These are phyloP conservation scores for Rhyacichthys aspro DNA, from an alignment of 2,797 vertebrate genomes.

Conservation along the genomic window DNA sequence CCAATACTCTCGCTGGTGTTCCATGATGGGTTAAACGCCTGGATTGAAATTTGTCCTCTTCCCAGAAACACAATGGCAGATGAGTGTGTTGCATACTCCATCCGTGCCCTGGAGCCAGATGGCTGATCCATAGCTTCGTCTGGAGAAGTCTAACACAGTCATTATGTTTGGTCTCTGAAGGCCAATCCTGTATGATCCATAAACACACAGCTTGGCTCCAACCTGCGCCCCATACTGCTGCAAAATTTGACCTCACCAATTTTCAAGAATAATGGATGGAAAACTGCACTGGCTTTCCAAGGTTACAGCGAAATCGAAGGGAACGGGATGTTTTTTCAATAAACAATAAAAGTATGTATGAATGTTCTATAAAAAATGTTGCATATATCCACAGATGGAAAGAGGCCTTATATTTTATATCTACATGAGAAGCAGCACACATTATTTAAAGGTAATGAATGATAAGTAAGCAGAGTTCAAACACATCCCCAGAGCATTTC, in stretches of 20 bases:
- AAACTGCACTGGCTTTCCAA: slow-evolving; percentile 26
- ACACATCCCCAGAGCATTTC: not conserved
- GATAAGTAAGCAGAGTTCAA: no score
- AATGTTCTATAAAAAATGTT: not conserved
- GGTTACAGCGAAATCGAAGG: slow-evolving; percentile 17
- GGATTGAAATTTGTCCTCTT: not conserved
- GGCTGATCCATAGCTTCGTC: slow-evolving; percentile 51
- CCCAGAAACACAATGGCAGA: slow-evolving; percentile 18
- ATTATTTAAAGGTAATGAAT: slow-evolving; percentile 13
- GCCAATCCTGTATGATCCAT: slow-evolving; percentile 46
- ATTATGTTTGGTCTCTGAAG: slow-evolving; percentile 46
- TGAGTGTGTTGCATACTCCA: slow-evolving; percentile 48
- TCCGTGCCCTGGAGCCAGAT: slow-evolving; percentile 70
- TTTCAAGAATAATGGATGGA: slow-evolving; percentile 38
- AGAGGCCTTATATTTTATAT: no score
- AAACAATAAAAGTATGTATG: not conserved
- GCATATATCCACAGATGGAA: no score
- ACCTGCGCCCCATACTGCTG: slow-evolving; percentile 37
- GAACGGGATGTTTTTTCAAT: slow-evolving; percentile 1
- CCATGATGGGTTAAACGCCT: not conserved
- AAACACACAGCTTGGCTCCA: slow-evolving; percentile 52
- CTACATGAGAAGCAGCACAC: not conserved
- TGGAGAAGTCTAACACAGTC: slow-evolving; percentile 51
- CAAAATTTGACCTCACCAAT: slow-evolving; percentile 43
- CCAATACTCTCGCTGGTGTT: not conserved